Evolutionary conservation across 2,797 vertebrate genomes (phyloP).

Genomic region (Meda fulgida): DNA sequence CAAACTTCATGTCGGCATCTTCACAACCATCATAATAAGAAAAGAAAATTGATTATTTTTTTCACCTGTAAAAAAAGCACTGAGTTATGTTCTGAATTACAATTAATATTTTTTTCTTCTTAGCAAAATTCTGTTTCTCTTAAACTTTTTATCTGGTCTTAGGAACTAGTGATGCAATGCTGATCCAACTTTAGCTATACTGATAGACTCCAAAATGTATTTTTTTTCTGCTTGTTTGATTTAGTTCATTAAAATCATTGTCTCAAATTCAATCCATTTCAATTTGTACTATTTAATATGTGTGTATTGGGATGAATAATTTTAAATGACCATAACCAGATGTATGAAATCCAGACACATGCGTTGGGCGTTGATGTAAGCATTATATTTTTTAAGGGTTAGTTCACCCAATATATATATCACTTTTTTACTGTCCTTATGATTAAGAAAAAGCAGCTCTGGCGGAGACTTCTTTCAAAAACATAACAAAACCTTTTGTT

Average conservation of each 20-base stretch:
- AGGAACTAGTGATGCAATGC: not conserved
- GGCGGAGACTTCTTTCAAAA: not conserved
- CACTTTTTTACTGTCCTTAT: too few relatives aligned
- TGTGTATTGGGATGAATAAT: not conserved
- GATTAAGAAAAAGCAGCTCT: not conserved
- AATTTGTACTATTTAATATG: not conserved
- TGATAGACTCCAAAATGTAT: not conserved
- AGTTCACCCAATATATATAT: not conserved
- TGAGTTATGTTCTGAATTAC: constrained; percentile 28
- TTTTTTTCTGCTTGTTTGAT: not conserved
- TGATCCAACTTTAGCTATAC: not conserved
- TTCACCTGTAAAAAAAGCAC: constrained; percentile 21
- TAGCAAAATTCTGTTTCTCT: not conserved
- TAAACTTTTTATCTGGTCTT: not conserved
- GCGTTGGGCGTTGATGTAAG: not conserved
- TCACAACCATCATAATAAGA: constrained; percentile 37
- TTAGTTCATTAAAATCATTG: constrained; percentile 18
- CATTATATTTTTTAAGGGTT: not conserved
- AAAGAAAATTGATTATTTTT: constrained; percentile 31
- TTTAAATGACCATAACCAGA: not conserved
- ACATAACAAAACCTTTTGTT: not conserved
- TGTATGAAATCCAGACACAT: not conserved
- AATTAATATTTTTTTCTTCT: not conserved
- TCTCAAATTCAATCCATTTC: not conserved
- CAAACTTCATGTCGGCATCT: constrained; percentile 12